A percentile compares a stretch with the other conserved stretches of the same genome.
Evolutionary conservation across 1,140 invertebrate species (phyloP).

Genomic region (Leptinotarsa defecta): DNA sequence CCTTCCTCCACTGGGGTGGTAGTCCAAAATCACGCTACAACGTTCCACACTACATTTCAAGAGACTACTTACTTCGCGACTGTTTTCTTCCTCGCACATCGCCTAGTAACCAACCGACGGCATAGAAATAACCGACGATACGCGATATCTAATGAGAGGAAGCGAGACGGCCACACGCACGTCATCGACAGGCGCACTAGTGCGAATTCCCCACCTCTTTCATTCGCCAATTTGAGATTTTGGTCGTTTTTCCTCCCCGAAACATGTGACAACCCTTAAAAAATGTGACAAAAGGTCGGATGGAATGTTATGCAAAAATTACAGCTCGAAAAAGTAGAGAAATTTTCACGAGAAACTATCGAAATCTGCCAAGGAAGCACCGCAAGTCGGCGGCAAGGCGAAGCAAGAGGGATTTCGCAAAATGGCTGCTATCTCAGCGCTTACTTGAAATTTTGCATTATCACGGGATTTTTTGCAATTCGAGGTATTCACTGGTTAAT

Average conservation of each 20-base stretch:
- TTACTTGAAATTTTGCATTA: conserved; percentile 17
- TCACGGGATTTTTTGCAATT: background rate
- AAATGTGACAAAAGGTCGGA: background rate
- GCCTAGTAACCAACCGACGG: conserved; percentile 51
- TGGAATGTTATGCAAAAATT: conserved; percentile 30
- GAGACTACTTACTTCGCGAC: conserved; percentile 34
- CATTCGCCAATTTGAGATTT: conserved; percentile 33
- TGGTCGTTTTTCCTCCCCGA: conserved; percentile 37
- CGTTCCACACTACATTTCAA: conserved; percentile 20
- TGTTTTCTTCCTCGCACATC: conserved; percentile 45
- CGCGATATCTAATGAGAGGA: conserved; percentile 27
- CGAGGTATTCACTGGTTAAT: background rate
- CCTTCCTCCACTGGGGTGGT: conserved; percentile 11
- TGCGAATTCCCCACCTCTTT: conserved; percentile 36
- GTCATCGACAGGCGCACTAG: conserved; percentile 42
- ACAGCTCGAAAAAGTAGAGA: conserved; percentile 33
- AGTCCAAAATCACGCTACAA: conserved; percentile 16
- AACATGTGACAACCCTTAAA: conserved; percentile 17
- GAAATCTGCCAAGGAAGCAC: conserved; percentile 34
- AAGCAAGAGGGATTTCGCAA: conserved; percentile 38
- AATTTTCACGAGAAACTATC: conserved; percentile 27
- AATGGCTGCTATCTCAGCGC: conserved; percentile 45
- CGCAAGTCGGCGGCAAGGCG: conserved; percentile 41
- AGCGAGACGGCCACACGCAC: conserved; percentile 33
- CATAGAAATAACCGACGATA: conserved; percentile 33